A percentile compares a stretch with the other conserved stretches of the same genome.
Conservation (phyloP, 35 echinoderm and acorn worm species). For the Heliocidaris tuberculata region DNA sequence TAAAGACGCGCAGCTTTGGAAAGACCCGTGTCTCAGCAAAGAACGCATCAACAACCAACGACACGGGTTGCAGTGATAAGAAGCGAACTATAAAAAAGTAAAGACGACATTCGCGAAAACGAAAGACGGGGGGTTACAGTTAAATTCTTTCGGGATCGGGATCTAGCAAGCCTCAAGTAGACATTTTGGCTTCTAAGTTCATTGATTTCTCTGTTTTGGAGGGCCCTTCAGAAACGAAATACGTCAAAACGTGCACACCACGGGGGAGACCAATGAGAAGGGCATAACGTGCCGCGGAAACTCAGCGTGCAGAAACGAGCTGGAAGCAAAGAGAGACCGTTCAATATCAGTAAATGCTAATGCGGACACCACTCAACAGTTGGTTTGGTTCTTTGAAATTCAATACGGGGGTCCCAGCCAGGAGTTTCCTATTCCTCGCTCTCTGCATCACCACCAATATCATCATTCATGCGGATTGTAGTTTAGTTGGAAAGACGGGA, state of each 20-base stretch:
- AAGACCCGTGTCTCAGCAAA: background rate
- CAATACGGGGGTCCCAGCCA: background rate
- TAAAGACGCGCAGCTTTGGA: background rate
- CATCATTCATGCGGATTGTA: background rate
- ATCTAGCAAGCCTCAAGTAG: background rate
- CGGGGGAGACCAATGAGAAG: background rate
- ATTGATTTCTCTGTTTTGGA: constrained; percentile 8
- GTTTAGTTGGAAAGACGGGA: background rate
- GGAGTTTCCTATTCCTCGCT: background rate
- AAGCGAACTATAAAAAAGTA: background rate
- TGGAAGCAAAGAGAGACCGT: constrained; percentile 15
- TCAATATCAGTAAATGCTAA: constrained; percentile 13
- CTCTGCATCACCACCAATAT: background rate
- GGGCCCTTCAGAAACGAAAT: constrained; percentile 15
- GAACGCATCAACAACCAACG: background rate
- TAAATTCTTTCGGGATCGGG: background rate
- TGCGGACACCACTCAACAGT: background rate
- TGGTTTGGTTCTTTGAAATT: background rate
- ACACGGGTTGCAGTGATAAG: background rate
- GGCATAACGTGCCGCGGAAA: background rate
- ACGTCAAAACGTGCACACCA: constrained; percentile 6
- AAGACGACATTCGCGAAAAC: background rate
- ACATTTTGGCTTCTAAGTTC: constrained; percentile 17
- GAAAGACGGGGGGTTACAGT: background rate
- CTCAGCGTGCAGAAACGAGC: constrained; percentile 13